Percentiles rank a stretch among this genome's conserved stretches.
phyloP scores from a whole-genome alignment of 2,888 invertebrate genomes.

The Caenorhabditis sp. region DNA sequence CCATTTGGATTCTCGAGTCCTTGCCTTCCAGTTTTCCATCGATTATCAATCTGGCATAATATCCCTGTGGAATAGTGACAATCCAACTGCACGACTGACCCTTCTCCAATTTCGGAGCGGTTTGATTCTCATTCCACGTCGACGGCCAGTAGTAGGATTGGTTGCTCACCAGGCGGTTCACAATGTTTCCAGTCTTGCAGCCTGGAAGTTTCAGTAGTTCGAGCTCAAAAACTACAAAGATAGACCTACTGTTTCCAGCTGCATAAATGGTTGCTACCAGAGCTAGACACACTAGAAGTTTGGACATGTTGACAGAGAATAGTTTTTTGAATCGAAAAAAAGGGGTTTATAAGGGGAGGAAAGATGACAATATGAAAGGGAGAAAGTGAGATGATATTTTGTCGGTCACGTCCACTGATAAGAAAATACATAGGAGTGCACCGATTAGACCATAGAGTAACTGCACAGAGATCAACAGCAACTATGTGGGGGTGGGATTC shows the following conservation, averaged over 20 bases:
- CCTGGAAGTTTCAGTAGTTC: background rate
- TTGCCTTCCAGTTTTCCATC: slow-evolving; percentile 1
- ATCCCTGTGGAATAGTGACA: slow-evolving; percentile 39
- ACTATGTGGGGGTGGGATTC: too few species aligned
- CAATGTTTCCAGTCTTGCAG: slow-evolving; percentile 27
- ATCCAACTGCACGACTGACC: slow-evolving; percentile 35
- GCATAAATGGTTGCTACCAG: background rate
- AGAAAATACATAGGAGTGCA: background rate
- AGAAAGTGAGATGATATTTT: background rate
- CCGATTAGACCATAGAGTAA: background rate
- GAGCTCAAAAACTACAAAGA: background rate
- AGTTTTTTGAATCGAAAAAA: background rate
- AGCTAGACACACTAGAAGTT: background rate
- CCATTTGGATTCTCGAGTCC: slow-evolving; percentile 14
- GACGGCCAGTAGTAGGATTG: slow-evolving; percentile 25
- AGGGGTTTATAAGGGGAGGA: background rate
- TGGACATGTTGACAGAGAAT: background rate
- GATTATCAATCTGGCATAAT: slow-evolving; percentile 37
- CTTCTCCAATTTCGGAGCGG: slow-evolving; percentile 19
- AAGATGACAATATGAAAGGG: background rate
- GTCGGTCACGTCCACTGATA: background rate
- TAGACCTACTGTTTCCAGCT: background rate
- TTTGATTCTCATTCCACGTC: slow-evolving; percentile 33
- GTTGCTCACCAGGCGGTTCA: background rate
- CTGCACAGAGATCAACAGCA: background rate